Conservation (phyloP, 92 coral and sea anemone genomes). For the Porites divaricata region DNA sequence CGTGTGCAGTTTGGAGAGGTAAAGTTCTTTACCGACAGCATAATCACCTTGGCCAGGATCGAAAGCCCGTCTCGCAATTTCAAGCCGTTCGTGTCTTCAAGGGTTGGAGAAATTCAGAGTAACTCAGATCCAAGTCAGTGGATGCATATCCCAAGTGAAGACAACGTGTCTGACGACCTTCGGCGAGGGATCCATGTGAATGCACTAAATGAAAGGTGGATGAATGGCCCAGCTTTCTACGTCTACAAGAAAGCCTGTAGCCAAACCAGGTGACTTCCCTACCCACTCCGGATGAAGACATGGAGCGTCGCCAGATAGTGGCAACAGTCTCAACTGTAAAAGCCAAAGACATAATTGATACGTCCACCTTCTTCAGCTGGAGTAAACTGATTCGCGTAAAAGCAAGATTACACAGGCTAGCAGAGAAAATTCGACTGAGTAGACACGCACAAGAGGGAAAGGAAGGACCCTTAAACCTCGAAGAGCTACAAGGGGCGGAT, state of each 20-base stretch:
- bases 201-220: conserved; percentile 57
- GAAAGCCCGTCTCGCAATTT: conserved; percentile 40
- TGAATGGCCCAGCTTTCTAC: conserved; percentile 54
- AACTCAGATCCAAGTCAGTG: conserved; percentile 49
- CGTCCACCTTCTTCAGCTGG: conserved; percentile 54
- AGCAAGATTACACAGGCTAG: conserved; percentile 47
- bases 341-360: conserved; percentile 39
- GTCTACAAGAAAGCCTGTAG: conserved; percentile 47
- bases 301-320: conserved; percentile 42
- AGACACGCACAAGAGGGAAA: conserved; percentile 14
- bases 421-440: conserved; percentile 36
- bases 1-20: conserved; percentile 33
- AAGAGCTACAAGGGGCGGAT: conserved; percentile 53
- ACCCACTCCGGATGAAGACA: conserved; percentile 45
- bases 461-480: conserved; percentile 48
- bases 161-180: conserved; percentile 53
- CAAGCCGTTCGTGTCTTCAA: conserved; percentile 55
- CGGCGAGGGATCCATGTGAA: conserved; percentile 55
- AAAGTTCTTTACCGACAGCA: conserved; percentile 61
- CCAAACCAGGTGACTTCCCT: conserved; percentile 22
- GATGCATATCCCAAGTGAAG: conserved; percentile 55
- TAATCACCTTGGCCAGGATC: conserved; percentile 60
- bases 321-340: conserved; percentile 23
- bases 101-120: conserved; percentile 54
- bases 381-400: conserved; percentile 54